These are phyloP conservation scores for Enteromius paludinosus DNA, from an alignment of 2,797 vertebrate genomes.

Conservation along the genomic window DNA sequence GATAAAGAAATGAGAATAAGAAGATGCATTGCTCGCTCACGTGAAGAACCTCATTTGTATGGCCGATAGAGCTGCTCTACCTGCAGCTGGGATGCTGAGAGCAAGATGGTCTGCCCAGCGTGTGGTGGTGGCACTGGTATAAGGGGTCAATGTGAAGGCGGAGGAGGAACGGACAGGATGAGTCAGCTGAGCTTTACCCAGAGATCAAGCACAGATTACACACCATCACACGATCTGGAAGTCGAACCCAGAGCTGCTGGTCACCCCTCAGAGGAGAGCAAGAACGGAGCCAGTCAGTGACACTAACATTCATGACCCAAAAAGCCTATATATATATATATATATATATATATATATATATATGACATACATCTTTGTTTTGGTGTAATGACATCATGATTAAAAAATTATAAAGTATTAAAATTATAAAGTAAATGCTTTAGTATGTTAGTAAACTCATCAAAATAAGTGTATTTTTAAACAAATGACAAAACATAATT, in stretches of 20 bases:
- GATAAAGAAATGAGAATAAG: slow-evolving; percentile 7
- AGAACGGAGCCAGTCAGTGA: neutral
- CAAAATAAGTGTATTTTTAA: neutral
- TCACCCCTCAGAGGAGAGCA: neutral
- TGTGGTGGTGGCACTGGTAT: neutral
- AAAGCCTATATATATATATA: neutral
- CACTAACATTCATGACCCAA: neutral
- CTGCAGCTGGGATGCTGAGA: neutral
- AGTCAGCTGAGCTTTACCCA: slow-evolving; percentile 24
- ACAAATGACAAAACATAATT: neutral
- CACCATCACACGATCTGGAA: slow-evolving; percentile 18
- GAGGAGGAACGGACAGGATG: neutral
- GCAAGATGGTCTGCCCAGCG: slow-evolving; percentile 6
- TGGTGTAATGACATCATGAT: neutral
- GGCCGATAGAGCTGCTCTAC: neutral
- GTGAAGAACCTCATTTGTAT: neutral
- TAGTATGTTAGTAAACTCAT: neutral
- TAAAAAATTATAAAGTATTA: neutral
- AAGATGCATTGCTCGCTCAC: neutral
- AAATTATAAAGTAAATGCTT: neutral
- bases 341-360: no score
- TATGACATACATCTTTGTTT: neutral
- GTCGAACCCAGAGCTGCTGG: slow-evolving; percentile 1
- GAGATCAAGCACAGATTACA: slow-evolving; percentile 32
- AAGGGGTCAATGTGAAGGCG: neutral